Percentiles rank a stretch among this genome's conserved stretches.
phyloP scores from a whole-genome alignment of 92 coral and sea anemone species.

The Scolanthus callimorphus region DNA sequence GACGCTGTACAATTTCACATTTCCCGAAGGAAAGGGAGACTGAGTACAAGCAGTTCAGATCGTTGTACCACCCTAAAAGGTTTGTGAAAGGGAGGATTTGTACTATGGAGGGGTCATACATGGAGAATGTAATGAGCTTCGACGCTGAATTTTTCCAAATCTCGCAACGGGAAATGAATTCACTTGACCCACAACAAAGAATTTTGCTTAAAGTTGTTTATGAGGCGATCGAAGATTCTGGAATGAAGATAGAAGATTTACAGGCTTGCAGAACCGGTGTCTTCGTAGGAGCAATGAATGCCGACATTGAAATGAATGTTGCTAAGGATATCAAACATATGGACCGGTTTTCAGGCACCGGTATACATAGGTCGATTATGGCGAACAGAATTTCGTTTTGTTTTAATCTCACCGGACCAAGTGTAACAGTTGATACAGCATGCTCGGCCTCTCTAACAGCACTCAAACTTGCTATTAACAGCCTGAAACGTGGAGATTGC shows the following conservation, averaged over 20 bases:
- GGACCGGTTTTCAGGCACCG: constrained; percentile 77
- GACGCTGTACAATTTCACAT: constrained; percentile 34
- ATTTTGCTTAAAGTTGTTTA: constrained; percentile 68
- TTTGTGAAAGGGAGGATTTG: constrained; percentile 53
- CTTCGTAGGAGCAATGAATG: constrained; percentile 75
- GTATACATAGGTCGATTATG: constrained; percentile 47
- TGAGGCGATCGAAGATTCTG: constrained; percentile 89
- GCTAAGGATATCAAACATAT: constrained; percentile 38
- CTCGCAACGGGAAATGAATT: constrained; percentile 63
- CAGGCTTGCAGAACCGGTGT: constrained; percentile 74
- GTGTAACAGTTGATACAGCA: constrained; percentile 78
- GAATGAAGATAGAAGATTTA: constrained; percentile 68
- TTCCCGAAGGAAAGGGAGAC: constrained; percentile 54
- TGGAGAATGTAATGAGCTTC: constrained; percentile 56
- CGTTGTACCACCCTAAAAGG: constrained; percentile 51
- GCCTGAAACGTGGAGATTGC: constrained; percentile 48
- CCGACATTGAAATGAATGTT: constrained; percentile 39
- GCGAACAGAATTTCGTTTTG: constrained; percentile 80
- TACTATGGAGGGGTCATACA: constrained; percentile 53
- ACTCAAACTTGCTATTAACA: constrained; percentile 57
- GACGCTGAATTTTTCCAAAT: constrained; percentile 69
- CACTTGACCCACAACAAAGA: constrained; percentile 80
- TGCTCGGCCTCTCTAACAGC: constrained; percentile 92
- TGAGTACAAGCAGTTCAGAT: constrained; percentile 26
- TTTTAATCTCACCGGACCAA: constrained; percentile 77